phyloP scores from a whole-genome alignment of 30 jellyfish, hydroid and myxozoan genomes.

The Calvadosia cruxmelitensis region DNA sequence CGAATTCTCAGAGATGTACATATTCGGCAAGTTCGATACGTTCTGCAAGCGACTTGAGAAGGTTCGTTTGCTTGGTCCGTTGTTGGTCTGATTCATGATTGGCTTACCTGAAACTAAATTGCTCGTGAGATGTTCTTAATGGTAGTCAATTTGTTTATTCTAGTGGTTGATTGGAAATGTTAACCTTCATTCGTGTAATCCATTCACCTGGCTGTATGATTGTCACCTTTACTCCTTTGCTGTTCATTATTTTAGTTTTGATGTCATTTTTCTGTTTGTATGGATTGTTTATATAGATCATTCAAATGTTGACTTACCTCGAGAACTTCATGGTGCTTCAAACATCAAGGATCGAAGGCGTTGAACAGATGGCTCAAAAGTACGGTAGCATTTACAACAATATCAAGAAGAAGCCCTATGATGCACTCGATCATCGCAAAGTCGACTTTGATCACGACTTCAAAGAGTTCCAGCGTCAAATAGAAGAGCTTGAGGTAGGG shows the following conservation, averaged over 20 bases:
- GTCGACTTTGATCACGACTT: conserved; percentile 82
- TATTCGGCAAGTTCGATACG: conserved; percentile 91
- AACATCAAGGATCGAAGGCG: conserved; percentile 81
- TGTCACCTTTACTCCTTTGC: neutral
- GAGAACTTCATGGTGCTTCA: conserved; percentile 57
- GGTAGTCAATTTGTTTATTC: too few relatives aligned
- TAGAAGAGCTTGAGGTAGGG: conserved; percentile 75
- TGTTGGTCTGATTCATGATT: too few relatives aligned
- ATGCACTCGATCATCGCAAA: conserved; percentile 74
- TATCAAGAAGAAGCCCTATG: conserved; percentile 83
- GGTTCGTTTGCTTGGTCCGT: too few relatives aligned
- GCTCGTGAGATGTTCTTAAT: too few relatives aligned
- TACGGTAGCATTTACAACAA: conserved; percentile 60
- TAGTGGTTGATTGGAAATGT: too few relatives aligned
- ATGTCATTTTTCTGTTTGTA: too few relatives aligned
- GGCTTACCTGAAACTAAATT: too few relatives aligned
- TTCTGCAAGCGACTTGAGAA: conserved; percentile 72
- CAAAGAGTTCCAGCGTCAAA: conserved; percentile 61
- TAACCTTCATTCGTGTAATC: neutral
- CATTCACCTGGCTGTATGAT: neutral
- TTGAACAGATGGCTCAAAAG: conserved; percentile 62
- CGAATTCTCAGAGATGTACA: conserved; percentile 96
- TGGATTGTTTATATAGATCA: conserved; percentile 49
- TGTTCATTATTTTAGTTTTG: neutral
- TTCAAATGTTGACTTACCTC: conserved; percentile 46